A percentile compares a stretch with the other conserved stretches of the same genome.
These are phyloP conservation scores for Asobara japonica DNA, from an alignment of 1,140 invertebrate species.

Conservation along the genomic window DNA sequence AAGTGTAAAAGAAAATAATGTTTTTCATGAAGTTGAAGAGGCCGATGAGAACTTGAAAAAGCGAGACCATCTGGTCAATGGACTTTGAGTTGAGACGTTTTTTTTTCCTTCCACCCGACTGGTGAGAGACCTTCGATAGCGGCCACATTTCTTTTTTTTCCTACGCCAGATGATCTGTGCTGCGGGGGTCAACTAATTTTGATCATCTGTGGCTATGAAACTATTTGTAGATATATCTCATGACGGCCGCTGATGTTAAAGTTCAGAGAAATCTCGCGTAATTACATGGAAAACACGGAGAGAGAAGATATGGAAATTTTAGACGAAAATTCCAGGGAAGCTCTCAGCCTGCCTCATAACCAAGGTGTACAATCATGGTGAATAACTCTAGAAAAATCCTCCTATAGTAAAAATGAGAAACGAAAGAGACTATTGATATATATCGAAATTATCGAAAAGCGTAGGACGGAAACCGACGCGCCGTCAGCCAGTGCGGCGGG, in stretches of 20 bases:
- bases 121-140: slow-evolving; percentile 9
- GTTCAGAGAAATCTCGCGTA: background rate
- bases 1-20: background rate
- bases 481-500: no score
- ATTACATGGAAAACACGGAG: background rate
- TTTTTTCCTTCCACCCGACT: background rate
- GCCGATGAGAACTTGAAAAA: slow-evolving; percentile 24
- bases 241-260: slow-evolving; percentile 7
- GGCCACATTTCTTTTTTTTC: slow-evolving; percentile 40
- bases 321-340: no score
- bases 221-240: slow-evolving; percentile 32
- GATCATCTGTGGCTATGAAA: slow-evolving; percentile 26
- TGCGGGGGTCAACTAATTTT: slow-evolving; percentile 36
- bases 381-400: no score
- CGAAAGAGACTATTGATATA: no score
- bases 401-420: no score
- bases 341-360: no score
- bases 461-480: no score
- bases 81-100: slow-evolving; percentile 50
- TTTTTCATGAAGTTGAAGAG: slow-evolving; percentile 10
- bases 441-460: no score
- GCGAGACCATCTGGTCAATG: slow-evolving; percentile 53
- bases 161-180: slow-evolving; percentile 44
- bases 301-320: no score
- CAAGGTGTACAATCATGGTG: no score